Base-by-base conservation (phyloP, 2,113 vertebrate species). In the Suricata suricatta region DNA sequence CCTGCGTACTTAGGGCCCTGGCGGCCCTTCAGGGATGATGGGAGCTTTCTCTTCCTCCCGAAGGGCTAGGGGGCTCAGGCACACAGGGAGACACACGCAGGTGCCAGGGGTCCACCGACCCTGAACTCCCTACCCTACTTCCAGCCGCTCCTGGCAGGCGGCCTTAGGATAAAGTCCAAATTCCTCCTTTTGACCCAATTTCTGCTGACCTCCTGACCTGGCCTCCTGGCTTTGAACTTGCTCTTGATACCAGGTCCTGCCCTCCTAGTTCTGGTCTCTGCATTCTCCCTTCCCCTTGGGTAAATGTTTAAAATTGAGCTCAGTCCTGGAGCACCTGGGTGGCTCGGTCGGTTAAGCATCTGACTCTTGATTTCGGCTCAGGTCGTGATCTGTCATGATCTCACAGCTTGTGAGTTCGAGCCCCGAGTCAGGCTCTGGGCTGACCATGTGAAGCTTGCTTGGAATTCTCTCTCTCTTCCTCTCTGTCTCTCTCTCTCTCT, bases 111-210 rank as follows among this genome's bases (percentile, higher is more conserved):
- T 72, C 71, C 5, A 4, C 64, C 33, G 83, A 66, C 35, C 57
- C 33, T 21, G 17, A 33, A 41, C 41, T 25, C n/a, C 25, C 44
- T 17, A 0, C 27, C 16, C 19, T 9, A 3, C 21, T 21, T 35
- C 79, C 69, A 41, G 69, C 87, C 6, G 9, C 87, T 54, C 29
- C 23, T 5, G 52, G 23, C 0, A 0, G 52, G 23, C 0, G 0
- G 23, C 52, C 54, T 90, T 17, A 14, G n/a, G 25, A 82, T 54
- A 4, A 84, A 87, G 79, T 90, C 60, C 95, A 72, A 7, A 19
- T 71, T 81, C 86, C 64, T 85, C 63, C 86, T 57, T 44, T 35
- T 77, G 82, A 63, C 33, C 29, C 25, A n/a, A 41, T 63, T 87
- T 52, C 87, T 35, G 71, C 47, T 13, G 14, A 27, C 41, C 38